A percentile compares a stretch with the other conserved stretches of the same genome.
These are phyloP conservation scores for Desmodus rotundus DNA, from an alignment of 2,113 vertebrate species.

Conservation along the genomic window DNA sequence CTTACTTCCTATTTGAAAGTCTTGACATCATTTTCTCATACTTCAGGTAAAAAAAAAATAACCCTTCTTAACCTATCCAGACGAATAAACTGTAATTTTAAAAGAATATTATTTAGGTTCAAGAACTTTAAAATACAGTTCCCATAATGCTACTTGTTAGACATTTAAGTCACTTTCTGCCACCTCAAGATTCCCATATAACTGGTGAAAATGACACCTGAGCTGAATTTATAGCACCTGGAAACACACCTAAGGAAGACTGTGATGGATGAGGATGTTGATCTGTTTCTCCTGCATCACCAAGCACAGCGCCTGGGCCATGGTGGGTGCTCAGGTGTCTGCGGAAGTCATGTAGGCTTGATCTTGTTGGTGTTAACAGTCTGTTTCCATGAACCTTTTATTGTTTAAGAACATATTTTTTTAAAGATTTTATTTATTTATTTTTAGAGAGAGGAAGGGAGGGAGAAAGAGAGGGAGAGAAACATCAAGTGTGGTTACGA, in stretches of 20 bases:
- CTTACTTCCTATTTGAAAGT: not conserved
- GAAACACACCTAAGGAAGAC: not conserved
- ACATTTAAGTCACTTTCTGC: not conserved
- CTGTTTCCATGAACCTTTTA: not conserved
- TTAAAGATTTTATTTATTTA: no score
- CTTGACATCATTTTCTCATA: not conserved
- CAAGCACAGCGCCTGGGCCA: fast-evolving
- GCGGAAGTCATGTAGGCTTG: no score
- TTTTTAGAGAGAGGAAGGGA: no score
- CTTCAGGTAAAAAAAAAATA: not conserved
- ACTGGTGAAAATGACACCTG: not conserved
- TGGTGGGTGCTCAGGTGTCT: fast-evolving
- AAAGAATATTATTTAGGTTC: not conserved
- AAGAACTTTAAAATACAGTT: not conserved
- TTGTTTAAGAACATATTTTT: not conserved
- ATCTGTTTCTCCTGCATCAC: not conserved
- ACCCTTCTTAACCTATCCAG: not conserved
- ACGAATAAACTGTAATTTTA: not conserved
- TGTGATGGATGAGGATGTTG: fast-evolving
- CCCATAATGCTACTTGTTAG: not conserved
- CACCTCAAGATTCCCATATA: not conserved
- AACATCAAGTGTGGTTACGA: no score
- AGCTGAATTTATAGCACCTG: not conserved
- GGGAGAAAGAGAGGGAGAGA: no score
- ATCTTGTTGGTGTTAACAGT: not conserved